Evolutionary conservation across 2,797 vertebrate species (phyloP).

Genomic region (Xiphophorus birchmanni): DNA sequence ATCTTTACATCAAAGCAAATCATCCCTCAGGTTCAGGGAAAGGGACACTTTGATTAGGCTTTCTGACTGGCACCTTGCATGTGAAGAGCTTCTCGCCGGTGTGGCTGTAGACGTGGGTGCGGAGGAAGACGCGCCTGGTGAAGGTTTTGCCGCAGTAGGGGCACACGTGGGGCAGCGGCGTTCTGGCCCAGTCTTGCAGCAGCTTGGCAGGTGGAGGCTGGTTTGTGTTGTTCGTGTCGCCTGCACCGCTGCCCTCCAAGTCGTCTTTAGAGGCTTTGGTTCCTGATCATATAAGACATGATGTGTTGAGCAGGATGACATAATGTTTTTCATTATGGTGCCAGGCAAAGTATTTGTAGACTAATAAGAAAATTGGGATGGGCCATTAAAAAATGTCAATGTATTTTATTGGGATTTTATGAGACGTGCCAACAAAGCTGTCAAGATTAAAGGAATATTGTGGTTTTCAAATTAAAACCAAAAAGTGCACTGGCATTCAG

Average conservation of each 20-base stretch:
- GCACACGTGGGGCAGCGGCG: constrained; percentile 82
- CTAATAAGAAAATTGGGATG: neutral
- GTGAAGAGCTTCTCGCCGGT: constrained; percentile 91
- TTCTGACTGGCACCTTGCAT: constrained; percentile 79
- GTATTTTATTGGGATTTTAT: neutral
- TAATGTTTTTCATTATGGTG: neutral
- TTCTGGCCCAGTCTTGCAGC: constrained; percentile 76
- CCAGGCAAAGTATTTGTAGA: neutral
- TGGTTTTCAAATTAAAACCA: neutral
- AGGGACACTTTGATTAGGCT: constrained; percentile 25
- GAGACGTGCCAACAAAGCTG: neutral
- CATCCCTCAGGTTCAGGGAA: constrained; percentile 14
- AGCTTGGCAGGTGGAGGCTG: constrained; percentile 77
- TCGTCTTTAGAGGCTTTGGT: constrained; percentile 58
- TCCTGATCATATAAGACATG: constrained; percentile 35
- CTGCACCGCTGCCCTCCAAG: constrained; percentile 32
- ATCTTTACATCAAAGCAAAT: constrained; percentile 52
- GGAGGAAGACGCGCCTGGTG: constrained; percentile 90
- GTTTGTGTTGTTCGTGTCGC: constrained; percentile 57
- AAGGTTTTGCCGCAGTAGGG: constrained; percentile 90
- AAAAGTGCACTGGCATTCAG: neutral
- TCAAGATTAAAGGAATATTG: neutral
- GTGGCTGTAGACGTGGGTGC: constrained; percentile 90
- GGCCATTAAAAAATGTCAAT: neutral
- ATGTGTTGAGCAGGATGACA: neutral